These are phyloP conservation scores for Rhizoglyphus robini DNA, from an alignment of 1,140 invertebrate species.

Conservation along the genomic window DNA sequence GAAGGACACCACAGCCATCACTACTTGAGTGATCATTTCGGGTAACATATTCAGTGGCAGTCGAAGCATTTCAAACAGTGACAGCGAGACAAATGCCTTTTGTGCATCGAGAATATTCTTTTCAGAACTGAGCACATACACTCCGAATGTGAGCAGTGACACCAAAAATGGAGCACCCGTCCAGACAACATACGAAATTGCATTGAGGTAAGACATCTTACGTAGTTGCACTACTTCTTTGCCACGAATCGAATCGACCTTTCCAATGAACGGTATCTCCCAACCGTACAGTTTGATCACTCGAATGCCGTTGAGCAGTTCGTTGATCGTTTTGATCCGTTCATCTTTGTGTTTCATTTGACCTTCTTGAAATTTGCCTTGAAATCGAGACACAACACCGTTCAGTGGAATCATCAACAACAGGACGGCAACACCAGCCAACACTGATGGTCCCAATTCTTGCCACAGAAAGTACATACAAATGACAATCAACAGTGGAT, in stretches of 20 bases:
- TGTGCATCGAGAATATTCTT: constrained; percentile 35
- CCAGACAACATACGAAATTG: constrained; percentile 16
- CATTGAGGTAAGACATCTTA: not conserved
- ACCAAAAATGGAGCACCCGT: constrained; percentile 19
- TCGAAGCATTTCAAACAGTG: constrained; percentile 41
- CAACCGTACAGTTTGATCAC: constrained; percentile 26
- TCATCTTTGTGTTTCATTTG: constrained; percentile 34
- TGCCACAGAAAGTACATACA: constrained; percentile 32
- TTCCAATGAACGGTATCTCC: constrained; percentile 25
- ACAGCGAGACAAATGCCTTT: constrained; percentile 42
- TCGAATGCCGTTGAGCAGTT: no score
- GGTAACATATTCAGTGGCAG: constrained; percentile 33
- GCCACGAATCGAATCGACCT: constrained; percentile 5
- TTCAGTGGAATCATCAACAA: constrained; percentile 72
- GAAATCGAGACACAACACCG: constrained; percentile 66
- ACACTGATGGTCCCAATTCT: constrained; percentile 29
- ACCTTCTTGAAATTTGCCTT: constrained; percentile 39
- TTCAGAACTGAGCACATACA: constrained; percentile 31
- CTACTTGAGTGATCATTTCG: not conserved
- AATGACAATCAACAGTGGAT: constrained; percentile 28
- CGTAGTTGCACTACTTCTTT: constrained; percentile 17
- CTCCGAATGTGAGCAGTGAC: constrained; percentile 24
- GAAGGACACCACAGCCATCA: constrained; percentile 54
- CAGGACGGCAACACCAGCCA: constrained; percentile 32
- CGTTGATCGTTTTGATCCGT: constrained; percentile 35